phyloP scores from a whole-genome alignment of 2,888 invertebrate species.

The Chelonus formosanus region DNA sequence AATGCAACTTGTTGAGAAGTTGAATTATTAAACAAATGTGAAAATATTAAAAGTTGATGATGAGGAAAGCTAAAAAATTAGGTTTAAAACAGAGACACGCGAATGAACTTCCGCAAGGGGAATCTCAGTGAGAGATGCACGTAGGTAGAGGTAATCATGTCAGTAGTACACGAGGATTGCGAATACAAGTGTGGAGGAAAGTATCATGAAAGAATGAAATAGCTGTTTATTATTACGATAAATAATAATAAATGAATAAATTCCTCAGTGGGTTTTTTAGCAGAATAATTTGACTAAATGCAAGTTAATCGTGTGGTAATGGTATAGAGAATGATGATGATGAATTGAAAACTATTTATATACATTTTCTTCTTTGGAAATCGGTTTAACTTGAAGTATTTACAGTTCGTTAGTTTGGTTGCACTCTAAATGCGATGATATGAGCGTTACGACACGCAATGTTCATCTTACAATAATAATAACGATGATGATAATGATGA shows the following conservation, averaged over 20 bases:
- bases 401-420: constrained; percentile 59
- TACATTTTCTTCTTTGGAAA: constrained; percentile 46
- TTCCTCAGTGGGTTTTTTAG: background rate
- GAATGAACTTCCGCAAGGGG: constrained; percentile 41
- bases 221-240: background rate
- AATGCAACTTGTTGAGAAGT: too few species aligned
- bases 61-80: constrained; percentile 22
- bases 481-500: background rate
- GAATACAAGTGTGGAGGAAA: constrained; percentile 9
- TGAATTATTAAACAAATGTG: background rate
- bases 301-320: too few species aligned
- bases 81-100: constrained; percentile 43
- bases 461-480: too few species aligned
- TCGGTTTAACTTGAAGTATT: constrained; percentile 38
- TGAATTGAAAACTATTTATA: background rate
- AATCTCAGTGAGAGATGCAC: constrained; percentile 10
- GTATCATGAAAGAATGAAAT: constrained; percentile 1
- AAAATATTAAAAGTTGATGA: background rate
- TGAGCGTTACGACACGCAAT: constrained; percentile 36
- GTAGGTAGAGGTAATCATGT: constrained; percentile 46
- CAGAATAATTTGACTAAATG: constrained; percentile 11
- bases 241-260: background rate
- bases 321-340: too few species aligned
- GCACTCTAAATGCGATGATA: constrained; percentile 52
- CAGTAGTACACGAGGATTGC: constrained; percentile 45